A percentile compares a stretch with the other conserved stretches of the same genome.
These are phyloP conservation scores for Anarhynchus alexandrinus DNA, from an alignment of 2,113 vertebrate genomes.

Conservation along the genomic window DNA sequence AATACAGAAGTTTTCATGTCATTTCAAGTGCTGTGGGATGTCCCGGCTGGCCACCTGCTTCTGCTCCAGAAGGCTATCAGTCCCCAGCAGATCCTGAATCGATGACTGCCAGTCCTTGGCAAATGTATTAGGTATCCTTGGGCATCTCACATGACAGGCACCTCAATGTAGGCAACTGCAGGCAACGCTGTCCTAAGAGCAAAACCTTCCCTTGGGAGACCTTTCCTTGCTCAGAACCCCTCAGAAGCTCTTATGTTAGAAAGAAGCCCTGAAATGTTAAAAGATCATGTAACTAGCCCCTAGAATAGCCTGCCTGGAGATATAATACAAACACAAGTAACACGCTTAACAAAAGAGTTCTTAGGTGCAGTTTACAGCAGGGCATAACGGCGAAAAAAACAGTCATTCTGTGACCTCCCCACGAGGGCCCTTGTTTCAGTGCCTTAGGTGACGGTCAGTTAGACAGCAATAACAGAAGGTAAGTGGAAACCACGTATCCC, in stretches of 20 bases:
- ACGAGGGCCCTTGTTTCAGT: not conserved
- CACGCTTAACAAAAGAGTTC: not conserved
- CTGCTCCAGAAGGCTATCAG: not conserved
- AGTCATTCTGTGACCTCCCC: not conserved
- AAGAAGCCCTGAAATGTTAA: not conserved
- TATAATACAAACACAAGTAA: not conserved
- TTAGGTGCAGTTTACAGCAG: not conserved
- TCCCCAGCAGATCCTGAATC: not conserved
- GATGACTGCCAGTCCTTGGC: not conserved
- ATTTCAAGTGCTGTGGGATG: not conserved
- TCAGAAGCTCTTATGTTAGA: not conserved
- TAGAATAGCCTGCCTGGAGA: not conserved
- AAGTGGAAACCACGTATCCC: not conserved
- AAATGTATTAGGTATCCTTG: not conserved
- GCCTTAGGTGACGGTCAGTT: not conserved
- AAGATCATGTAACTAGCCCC: not conserved
- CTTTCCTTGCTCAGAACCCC: not conserved
- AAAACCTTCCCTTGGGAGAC: not conserved
- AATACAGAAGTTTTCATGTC: not conserved
- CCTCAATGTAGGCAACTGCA: not conserved
- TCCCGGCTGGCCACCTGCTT: not conserved
- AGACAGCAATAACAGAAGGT: not conserved
- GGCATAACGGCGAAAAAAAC: not conserved
- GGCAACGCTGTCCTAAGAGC: not conserved
- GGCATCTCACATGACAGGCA: not conserved